Evolutionary conservation across 2,113 vertebrate species (phyloP), one percentile per base, ranked within the genome.

Genomic region (Telmatochromis sp.): DNA sequence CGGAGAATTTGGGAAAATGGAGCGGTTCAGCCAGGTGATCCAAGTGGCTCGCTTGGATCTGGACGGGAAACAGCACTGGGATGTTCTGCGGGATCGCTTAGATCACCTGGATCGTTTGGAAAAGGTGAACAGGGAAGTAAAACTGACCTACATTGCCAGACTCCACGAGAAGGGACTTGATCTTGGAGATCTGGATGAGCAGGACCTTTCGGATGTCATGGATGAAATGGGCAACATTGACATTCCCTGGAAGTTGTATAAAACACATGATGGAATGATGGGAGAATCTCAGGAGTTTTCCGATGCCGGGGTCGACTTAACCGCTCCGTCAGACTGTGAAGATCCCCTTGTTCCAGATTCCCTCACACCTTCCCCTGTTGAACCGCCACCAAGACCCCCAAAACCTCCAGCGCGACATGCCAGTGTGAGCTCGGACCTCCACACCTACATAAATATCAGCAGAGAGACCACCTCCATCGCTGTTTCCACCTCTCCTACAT

Each of bases 261-360:
- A 95, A 93, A 89, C 87, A 47, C 82, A 73, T 1, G 58, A 80
- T 6, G 92, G 83, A 26, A 80, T 17, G 0, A 88, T 96, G 93
- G 88, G 91, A 81, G 96, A 95, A 11, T 97, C 97, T 57, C 97
- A 96, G 85, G 96, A 97, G 93, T 97, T 96, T 84, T 97, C 95
- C 1, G 97, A 97, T n/a, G 96, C 96, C 5, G 96, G 96, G 33
- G 97, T 97, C 3, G 96, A 97, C 87, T 94, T 97, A 58, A 96
- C 94, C 4, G 96, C 93, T 75, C 96, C 96, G 0, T 97, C 96
- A 65, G 96, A 97, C 79, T 89, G 94, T 9, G 96, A 97, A 15
- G 96, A 97, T 51, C 92, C 94, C n/a, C 91, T 95, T 1, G 89
- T 51, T 45, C 93, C 95, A 3, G 95, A 97, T 88, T 96, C 96